phyloP scores from a whole-genome alignment of 2,888 invertebrate species.

The Aspidiotus destructor region DNA sequence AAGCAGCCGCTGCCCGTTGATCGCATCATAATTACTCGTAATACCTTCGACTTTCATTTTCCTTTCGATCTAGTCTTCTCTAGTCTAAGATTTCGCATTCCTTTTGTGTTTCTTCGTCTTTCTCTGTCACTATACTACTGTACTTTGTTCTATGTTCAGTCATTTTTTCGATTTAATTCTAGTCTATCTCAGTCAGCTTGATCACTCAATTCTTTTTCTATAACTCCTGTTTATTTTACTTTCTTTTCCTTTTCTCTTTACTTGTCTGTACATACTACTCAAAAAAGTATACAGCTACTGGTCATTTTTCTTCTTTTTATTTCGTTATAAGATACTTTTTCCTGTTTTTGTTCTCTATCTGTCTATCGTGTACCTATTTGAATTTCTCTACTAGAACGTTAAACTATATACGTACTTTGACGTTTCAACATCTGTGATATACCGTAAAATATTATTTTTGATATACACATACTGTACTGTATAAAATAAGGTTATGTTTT shows the following conservation, averaged over 20 bases:
- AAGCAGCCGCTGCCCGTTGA: background rate
- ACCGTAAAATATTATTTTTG: background rate
- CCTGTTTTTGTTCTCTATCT: background rate
- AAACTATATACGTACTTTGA: background rate
- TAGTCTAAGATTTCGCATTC: slow-evolving; percentile 28
- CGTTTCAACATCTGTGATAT: slow-evolving; percentile 4
- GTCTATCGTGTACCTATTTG: background rate
- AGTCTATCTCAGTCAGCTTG: slow-evolving; percentile 26
- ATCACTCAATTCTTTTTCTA: background rate
- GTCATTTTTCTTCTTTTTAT: background rate
- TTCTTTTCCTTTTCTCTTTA: slow-evolving; percentile 7
- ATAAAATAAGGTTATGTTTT: too few relatives aligned
- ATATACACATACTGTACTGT: too few relatives aligned
- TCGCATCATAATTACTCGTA: slow-evolving; percentile 1
- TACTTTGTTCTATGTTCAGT: slow-evolving; percentile 10
- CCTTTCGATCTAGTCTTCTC: slow-evolving; percentile 27
- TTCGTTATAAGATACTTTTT: background rate
- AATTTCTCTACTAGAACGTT: background rate
- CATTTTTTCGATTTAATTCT: slow-evolving; percentile 26
- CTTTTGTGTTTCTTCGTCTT: slow-evolving; percentile 1
- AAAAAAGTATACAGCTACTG: too few relatives aligned
- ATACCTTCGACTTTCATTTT: slow-evolving; percentile 7
- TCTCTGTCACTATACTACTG: background rate
- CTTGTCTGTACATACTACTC: slow-evolving; percentile 3
- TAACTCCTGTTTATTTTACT: background rate